Conservation (phyloP, 2,797 vertebrate genomes). For the Leptoclinus maculatus region DNA sequence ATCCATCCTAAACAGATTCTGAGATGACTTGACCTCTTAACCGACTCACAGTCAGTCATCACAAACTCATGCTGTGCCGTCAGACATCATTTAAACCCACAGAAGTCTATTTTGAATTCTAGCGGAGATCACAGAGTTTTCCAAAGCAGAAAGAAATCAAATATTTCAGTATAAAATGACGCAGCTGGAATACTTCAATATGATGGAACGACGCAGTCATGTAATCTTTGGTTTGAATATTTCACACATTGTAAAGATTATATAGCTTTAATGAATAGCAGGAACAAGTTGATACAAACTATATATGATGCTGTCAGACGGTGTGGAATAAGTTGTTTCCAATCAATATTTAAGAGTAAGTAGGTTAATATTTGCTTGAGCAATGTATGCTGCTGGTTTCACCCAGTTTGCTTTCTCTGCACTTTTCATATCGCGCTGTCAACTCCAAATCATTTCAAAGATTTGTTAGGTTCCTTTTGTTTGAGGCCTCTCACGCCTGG, state of each 20-base stretch:
- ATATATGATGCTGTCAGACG: not conserved
- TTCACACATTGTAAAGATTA: not conserved
- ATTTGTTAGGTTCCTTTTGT: conserved; percentile 16
- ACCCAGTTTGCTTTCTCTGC: not conserved
- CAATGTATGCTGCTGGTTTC: not conserved
- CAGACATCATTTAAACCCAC: conserved; percentile 13
- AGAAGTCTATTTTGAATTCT: not conserved
- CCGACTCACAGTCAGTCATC: not conserved
- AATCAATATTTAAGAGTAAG: not conserved
- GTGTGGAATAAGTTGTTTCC: not conserved
- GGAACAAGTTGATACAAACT: not conserved
- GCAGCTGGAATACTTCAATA: not conserved
- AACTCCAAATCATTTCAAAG: not conserved
- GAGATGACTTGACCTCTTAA: not conserved
- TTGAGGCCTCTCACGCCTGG: conserved; percentile 3
- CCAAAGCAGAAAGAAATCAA: not conserved
- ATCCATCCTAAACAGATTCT: not conserved
- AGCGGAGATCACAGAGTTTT: not conserved
- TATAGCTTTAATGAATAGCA: not conserved
- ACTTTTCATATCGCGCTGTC: not conserved
- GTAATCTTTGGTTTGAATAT: not conserved
- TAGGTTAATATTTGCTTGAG: not conserved
- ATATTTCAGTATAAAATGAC: not conserved
- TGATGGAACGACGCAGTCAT: not conserved
- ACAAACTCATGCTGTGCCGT: not conserved